A percentile compares a stretch with the other conserved stretches of the same genome.
Conservation (phyloP, 2,113 vertebrate species). For the Osmerus eperlanus region DNA sequence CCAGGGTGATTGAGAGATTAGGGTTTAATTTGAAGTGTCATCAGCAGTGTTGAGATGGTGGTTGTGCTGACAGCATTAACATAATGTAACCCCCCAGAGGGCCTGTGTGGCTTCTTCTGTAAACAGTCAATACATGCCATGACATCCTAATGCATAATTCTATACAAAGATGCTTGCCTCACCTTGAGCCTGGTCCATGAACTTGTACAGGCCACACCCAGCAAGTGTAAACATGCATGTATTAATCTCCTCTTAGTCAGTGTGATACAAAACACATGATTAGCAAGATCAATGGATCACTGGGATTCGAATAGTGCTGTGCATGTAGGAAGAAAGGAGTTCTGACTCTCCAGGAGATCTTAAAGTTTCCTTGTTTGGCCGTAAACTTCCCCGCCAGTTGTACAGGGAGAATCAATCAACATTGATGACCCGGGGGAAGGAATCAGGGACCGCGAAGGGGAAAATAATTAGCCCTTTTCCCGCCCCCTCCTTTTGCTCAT, state of each 20-base stretch:
- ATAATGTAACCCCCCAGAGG: slow-evolving; percentile 47
- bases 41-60: too few relatives aligned
- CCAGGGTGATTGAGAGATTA: too few relatives aligned
- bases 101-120: slow-evolving; percentile 42
- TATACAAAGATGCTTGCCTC: slow-evolving; percentile 9
- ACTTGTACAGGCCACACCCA: neutral
- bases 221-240: neutral
- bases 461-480: slow-evolving; percentile 54
- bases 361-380: slow-evolving; percentile 33
- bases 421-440: slow-evolving; percentile 47
- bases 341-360: neutral
- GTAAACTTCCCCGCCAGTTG: slow-evolving; percentile 34
- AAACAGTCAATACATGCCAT: slow-evolving; percentile 57
- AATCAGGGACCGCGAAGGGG: slow-evolving; percentile 53
- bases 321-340: neutral
- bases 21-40: neutral
- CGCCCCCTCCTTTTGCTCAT: slow-evolving; percentile 31
- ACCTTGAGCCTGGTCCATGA: slow-evolving; percentile 20
- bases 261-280: neutral
- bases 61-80: slow-evolving; percentile 19
- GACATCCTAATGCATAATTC: slow-evolving; percentile 44
- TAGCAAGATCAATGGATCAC: neutral
- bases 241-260: slow-evolving; percentile 21
- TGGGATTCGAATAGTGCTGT: neutral
- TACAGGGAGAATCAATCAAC: slow-evolving; percentile 49